Evolutionary conservation across 2,888 invertebrate genomes (phyloP).

Genomic region (Caenorhabditis wallacei): DNA sequence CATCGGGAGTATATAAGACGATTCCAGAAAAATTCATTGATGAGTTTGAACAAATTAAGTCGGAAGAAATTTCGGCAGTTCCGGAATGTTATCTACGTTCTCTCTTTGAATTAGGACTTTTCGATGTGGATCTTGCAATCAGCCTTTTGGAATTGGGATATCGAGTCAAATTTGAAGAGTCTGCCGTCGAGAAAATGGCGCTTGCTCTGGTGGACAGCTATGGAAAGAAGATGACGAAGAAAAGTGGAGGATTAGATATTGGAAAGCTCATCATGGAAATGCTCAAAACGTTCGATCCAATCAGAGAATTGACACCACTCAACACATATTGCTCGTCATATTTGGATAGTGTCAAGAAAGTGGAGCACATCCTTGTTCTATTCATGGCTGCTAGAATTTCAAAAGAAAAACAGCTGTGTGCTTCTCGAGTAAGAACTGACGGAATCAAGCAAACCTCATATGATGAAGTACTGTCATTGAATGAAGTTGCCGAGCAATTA

Average conservation of each 20-base stretch:
- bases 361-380: conserved; percentile 47
- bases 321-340: conserved; percentile 12
- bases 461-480: conserved; percentile 26
- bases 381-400: conserved; percentile 51
- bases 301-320: conserved; percentile 30
- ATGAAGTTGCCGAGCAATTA: conserved; percentile 35
- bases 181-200: conserved; percentile 38
- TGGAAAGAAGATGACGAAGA: conserved; percentile 47
- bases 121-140: conserved; percentile 47
- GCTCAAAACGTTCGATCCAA: conserved; percentile 40
- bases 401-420: conserved; percentile 54
- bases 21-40: conserved; percentile 29
- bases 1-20: conserved; percentile 49
- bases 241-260: conserved; percentile 23
- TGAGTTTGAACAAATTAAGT: conserved; percentile 43
- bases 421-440: conserved; percentile 9
- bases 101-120: conserved; percentile 58
- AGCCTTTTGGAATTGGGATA: conserved; percentile 29
- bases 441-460: neutral
- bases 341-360: conserved; percentile 36
- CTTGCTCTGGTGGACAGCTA: conserved; percentile 58
- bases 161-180: conserved; percentile 6
- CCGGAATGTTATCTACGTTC: conserved; percentile 53
- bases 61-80: conserved; percentile 11
- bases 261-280: conserved; percentile 26